These are phyloP conservation scores for Hexactinellida sp. DNA, from an alignment of 37 sponge, comb jelly and placozoan genomes.

Conservation along the genomic window DNA sequence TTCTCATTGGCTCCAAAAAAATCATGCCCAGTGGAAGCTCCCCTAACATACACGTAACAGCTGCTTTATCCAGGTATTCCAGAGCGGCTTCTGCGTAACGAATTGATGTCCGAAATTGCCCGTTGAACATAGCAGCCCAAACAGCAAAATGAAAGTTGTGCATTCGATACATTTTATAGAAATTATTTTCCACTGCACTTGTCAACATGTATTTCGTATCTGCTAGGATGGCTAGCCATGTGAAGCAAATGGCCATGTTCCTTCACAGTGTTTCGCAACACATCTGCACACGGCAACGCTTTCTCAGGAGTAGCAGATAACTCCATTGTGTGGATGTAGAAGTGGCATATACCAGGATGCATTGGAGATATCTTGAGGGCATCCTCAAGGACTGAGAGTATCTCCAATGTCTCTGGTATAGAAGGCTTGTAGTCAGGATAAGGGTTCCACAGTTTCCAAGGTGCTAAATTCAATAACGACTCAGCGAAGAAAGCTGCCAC, in stretches of 20 bases:
- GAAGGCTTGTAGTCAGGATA: conserved; percentile 30
- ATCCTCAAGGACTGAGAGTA: conserved; percentile 28
- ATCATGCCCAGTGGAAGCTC: conserved; percentile 29
- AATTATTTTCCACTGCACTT: conserved; percentile 26
- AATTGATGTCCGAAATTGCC: conserved; percentile 33
- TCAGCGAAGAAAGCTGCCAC: conserved; percentile 50
- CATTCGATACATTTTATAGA: conserved; percentile 38
- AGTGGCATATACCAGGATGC: conserved; percentile 50
- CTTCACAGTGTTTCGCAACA: conserved; percentile 11
- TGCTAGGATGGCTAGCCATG: conserved; percentile 40
- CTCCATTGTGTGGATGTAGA: conserved; percentile 61
- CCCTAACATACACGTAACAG: conserved; percentile 18
- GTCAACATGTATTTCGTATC: conserved; percentile 24
- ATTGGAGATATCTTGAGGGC: conserved; percentile 29
- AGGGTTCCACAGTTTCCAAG: conserved; percentile 42
- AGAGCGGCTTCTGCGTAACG: background rate
- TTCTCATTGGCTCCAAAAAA: conserved; percentile 29
- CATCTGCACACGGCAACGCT: conserved; percentile 37
- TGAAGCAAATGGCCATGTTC: conserved; percentile 48
- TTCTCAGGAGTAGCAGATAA: conserved; percentile 46
- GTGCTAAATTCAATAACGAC: conserved; percentile 48
- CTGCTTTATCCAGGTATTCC: background rate
- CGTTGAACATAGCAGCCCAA: conserved; percentile 59
- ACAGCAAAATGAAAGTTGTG: conserved; percentile 54
- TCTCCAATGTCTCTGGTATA: conserved; percentile 39